Conservation (phyloP, 2,888 invertebrate genomes). For the Philereme transversata region DNA sequence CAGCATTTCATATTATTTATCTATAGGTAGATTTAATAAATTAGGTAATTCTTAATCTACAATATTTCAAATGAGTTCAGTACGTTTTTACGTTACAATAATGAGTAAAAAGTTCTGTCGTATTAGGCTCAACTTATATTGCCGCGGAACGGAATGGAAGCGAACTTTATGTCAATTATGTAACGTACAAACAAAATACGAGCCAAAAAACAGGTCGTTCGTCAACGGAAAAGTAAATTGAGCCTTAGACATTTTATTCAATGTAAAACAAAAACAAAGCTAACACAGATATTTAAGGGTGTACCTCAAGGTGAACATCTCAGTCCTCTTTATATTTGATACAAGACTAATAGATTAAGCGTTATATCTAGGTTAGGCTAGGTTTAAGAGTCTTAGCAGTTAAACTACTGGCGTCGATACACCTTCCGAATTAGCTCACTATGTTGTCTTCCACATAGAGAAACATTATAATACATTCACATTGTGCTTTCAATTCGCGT, state of each 20-base stretch:
- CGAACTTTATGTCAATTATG: too few species aligned
- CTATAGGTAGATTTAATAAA: conserved; percentile 51
- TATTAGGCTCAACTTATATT: conserved; percentile 4
- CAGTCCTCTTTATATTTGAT: conserved; percentile 24
- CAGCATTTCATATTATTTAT: conserved; percentile 62
- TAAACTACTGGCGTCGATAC: conserved; percentile 57
- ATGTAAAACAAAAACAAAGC: conserved; percentile 26
- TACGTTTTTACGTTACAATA: conserved; percentile 52
- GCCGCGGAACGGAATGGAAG: too few species aligned
- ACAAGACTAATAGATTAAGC: conserved; percentile 41
- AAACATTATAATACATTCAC: conserved; percentile 55
- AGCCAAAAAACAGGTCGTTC: too few species aligned
- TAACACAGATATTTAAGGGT: conserved; percentile 34
- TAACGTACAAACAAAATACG: too few species aligned
- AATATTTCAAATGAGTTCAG: conserved; percentile 54
- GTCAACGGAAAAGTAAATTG: too few species aligned
- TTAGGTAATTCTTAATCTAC: conserved; percentile 36
- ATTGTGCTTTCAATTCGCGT: conserved; percentile 64
- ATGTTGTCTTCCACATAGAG: conserved; percentile 79
- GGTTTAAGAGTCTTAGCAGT: conserved; percentile 50
- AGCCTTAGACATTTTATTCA: conserved; percentile 34
- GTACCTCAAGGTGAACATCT: conserved; percentile 37
- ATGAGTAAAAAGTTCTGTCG: conserved; percentile 47
- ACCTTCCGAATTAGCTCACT: conserved; percentile 71
- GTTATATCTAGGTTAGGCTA: conserved; percentile 47